Evolutionary conservation across 1,140 invertebrate species (phyloP).

Genomic region (Brachionus angularis): DNA sequence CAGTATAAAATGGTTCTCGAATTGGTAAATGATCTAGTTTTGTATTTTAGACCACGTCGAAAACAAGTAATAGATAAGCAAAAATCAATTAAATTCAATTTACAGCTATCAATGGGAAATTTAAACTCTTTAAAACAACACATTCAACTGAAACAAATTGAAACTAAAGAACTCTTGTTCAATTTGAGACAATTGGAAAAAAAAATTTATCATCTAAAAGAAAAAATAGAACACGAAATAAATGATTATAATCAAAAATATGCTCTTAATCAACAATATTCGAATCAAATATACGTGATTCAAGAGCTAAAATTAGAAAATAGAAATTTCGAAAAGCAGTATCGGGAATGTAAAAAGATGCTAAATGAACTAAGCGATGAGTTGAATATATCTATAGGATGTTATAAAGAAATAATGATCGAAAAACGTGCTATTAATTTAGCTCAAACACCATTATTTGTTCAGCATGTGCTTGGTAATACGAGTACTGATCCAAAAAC

Average conservation of each 20-base stretch:
- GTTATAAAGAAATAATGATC: slow-evolving; percentile 38
- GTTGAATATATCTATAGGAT: slow-evolving; percentile 20
- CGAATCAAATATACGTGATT: slow-evolving; percentile 11
- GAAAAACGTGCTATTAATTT: slow-evolving; percentile 25
- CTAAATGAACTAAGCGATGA: slow-evolving; percentile 30
- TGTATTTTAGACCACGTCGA: slow-evolving; percentile 90
- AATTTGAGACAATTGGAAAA: slow-evolving; percentile 21
- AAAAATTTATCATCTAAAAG: slow-evolving; percentile 30
- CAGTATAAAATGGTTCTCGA: slow-evolving; percentile 92
- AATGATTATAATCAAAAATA: slow-evolving; percentile 10
- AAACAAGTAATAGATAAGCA: slow-evolving; percentile 64
- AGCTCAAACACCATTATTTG: slow-evolving; percentile 28
- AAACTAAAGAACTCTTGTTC: slow-evolving; percentile 12
- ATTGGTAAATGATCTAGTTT: slow-evolving; percentile 89
- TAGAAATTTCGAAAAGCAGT: slow-evolving; percentile 35
- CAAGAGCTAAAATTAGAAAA: slow-evolving; percentile 21
- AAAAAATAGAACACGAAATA: slow-evolving; percentile 34
- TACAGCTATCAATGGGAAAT: slow-evolving; percentile 31
- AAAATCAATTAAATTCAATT: slow-evolving; percentile 32
- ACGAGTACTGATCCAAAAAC: slow-evolving; percentile 27
- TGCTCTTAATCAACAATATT: background rate
- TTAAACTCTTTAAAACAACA: slow-evolving; percentile 29
- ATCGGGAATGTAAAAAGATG: slow-evolving; percentile 35
- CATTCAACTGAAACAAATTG: slow-evolving; percentile 39
- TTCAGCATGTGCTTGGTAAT: slow-evolving; percentile 44